Base-by-base conservation (phyloP, 2,888 invertebrate genomes). In the Spodoptera littoralis region DNA sequence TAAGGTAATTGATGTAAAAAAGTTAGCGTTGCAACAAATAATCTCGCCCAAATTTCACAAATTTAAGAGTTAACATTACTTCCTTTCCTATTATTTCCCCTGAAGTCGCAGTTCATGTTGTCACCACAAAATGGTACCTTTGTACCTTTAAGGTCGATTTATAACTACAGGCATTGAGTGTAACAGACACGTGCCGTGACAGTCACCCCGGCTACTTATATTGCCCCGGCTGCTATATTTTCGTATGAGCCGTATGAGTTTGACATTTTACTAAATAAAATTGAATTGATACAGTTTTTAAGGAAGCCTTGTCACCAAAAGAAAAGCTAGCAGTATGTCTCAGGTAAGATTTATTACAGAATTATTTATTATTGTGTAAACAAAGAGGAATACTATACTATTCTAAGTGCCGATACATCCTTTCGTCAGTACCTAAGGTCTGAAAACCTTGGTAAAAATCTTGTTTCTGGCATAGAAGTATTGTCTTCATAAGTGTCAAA, bases 271-370 rank as follows among this genome's bases (percentile, higher is more conserved):
- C 60, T 65, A 60, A 65, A 60, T 50, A 65, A 59, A 59, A 51
- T 59, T 36, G 51, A 59, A 59, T 45, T 59, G 59, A 60, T 55
- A 60, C 65, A 60, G 58, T 60, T 60, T 65, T 65, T 48, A 65
- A 55, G 60, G 66, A 67, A 63, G 62, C 58, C 50, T 59, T 67
- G 62, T 62, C 58, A 65, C 66, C 70, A 63, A 67, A 65, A 67
- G 70, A 73, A 70, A 73, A 73, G 47, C 73, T 68, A 65, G 67
- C 67, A 68, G 66, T 68, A 65, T 70, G 65, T 62, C 68, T 68
- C 62, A 65, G 68, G 65, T 65, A 71, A 73, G 70, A 73, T 70
- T 70, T 70, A 63, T 58, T 70, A 70, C 65, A 70, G 65, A 65
- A 73, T 70, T 65, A 60, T 59, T 67, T 67, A 67, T 60, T 70